These are phyloP conservation scores for Lypha dubia DNA, from an alignment of 2,888 invertebrate genomes.

Conservation along the genomic window DNA sequence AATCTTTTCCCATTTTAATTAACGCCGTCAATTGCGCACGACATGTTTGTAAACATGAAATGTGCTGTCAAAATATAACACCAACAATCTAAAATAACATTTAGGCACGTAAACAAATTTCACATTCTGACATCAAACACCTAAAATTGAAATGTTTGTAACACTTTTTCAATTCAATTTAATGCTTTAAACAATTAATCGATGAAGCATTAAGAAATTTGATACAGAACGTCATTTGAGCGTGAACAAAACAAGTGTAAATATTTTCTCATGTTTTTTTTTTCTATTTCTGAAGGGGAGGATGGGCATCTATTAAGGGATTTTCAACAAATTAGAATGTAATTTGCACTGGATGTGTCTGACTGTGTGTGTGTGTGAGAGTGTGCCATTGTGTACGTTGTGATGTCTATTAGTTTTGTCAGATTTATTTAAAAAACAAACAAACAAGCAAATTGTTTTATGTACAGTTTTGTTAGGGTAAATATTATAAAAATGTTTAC, in stretches of 20 bases:
- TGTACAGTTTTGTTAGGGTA: conserved; percentile 39
- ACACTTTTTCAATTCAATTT: conserved; percentile 32
- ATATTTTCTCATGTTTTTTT: conserved; percentile 50
- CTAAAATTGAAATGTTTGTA: conserved; percentile 53
- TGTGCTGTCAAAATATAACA: conserved; percentile 18
- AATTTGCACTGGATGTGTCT: conserved; percentile 9
- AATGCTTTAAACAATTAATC: conserved; percentile 63
- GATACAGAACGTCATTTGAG: conserved; percentile 51
- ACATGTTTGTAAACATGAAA: conserved; percentile 1
- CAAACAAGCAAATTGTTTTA: conserved; percentile 56
- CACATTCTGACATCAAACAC: conserved; percentile 37
- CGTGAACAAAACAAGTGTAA: conserved; percentile 65
- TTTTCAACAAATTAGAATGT: conserved; percentile 22
- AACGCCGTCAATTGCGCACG: neutral
- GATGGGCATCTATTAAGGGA: neutral
- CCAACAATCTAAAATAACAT: conserved; percentile 27
- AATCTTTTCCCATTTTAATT: too few species aligned
- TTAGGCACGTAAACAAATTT: conserved; percentile 65
- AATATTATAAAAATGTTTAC: conserved; percentile 23
- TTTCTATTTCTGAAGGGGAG: conserved; percentile 5
- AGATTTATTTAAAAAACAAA: conserved; percentile 12
- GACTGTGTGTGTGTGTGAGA: too few species aligned
- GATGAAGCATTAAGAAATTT: conserved; percentile 67
- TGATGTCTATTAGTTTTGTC: neutral
- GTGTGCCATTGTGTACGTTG: neutral